Conservation (phyloP, 2,797 vertebrate species). For the Peromyscus aztecus region DNA sequence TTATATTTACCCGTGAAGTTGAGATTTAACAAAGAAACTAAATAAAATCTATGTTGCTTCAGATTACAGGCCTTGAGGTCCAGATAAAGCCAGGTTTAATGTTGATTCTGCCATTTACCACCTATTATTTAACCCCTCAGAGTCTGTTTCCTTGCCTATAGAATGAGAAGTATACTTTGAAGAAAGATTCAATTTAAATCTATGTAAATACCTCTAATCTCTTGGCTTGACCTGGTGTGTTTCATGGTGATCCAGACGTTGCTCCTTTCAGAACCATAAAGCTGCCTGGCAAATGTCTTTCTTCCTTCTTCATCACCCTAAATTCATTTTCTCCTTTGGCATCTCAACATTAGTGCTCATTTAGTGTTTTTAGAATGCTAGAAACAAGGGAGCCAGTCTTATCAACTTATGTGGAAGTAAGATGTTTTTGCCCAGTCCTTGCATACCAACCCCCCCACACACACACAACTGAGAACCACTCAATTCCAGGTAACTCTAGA, state of each 20-base stretch:
- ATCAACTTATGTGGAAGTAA: slow-evolving; percentile 18
- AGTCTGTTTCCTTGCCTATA: slow-evolving; percentile 50
- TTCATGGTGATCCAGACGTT: slow-evolving; percentile 14
- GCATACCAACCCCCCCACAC: neutral
- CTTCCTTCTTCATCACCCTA: slow-evolving; percentile 5
- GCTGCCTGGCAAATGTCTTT: neutral
- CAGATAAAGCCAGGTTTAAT: slow-evolving; percentile 51
- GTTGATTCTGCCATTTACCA: slow-evolving; percentile 43
- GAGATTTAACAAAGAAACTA: slow-evolving; percentile 66
- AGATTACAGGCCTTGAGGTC: neutral
- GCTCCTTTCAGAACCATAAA: slow-evolving; percentile 63
- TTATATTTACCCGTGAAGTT: slow-evolving; percentile 36
- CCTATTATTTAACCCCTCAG: slow-evolving; percentile 57
- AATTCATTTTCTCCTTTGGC: slow-evolving; percentile 41
- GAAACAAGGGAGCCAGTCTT: slow-evolving; percentile 56
- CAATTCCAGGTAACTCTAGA: slow-evolving; percentile 45
- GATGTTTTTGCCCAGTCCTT: slow-evolving; percentile 16
- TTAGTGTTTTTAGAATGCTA: slow-evolving; percentile 1
- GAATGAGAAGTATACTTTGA: slow-evolving; percentile 52
- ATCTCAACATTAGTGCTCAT: slow-evolving; percentile 28
- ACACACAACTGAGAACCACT: neutral
- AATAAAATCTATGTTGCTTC: slow-evolving; percentile 52
- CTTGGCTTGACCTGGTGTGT: neutral
- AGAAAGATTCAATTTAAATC: slow-evolving; percentile 59
- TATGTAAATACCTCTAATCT: slow-evolving; percentile 44